Evolutionary conservation across 2,888 invertebrate species (phyloP).

Genomic region (Cosmia pyralina): DNA sequence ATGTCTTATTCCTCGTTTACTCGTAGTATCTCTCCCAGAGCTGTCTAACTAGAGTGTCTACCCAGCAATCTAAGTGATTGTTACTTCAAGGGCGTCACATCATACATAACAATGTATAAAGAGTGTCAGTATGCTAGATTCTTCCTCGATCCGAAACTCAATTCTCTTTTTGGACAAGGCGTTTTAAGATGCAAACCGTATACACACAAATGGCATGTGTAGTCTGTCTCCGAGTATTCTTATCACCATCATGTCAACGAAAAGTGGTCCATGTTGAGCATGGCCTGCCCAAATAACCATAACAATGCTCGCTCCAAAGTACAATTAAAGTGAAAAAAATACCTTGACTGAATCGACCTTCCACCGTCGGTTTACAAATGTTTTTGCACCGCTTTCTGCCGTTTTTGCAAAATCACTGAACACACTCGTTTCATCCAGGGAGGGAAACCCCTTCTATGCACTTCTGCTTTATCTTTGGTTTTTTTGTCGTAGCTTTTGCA

Average conservation of each 20-base stretch:
- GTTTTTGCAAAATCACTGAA: constrained; percentile 6
- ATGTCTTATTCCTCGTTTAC: background rate
- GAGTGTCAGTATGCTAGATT: background rate
- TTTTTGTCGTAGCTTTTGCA: constrained; percentile 5
- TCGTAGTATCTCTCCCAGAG: background rate
- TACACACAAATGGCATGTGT: background rate
- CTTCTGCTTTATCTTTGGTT: background rate
- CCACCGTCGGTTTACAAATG: background rate
- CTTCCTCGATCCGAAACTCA: background rate
- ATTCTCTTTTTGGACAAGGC: background rate
- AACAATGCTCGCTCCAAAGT: background rate
- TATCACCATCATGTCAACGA: background rate
- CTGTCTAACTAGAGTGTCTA: background rate
- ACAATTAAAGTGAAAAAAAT: background rate
- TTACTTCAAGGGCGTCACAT: background rate
- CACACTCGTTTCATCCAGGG: background rate
- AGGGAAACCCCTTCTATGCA: constrained; percentile 9
- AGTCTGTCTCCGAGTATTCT: background rate
- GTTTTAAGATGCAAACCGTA: background rate
- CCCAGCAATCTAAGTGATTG: background rate
- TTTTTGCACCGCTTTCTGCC: background rate
- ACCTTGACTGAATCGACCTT: constrained; percentile 15
- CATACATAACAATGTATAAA: background rate
- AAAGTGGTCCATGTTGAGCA: background rate
- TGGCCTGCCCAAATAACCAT: background rate